These are phyloP conservation scores for Argyresthia goedartella DNA, from an alignment of 2,888 invertebrate genomes.

Conservation along the genomic window DNA sequence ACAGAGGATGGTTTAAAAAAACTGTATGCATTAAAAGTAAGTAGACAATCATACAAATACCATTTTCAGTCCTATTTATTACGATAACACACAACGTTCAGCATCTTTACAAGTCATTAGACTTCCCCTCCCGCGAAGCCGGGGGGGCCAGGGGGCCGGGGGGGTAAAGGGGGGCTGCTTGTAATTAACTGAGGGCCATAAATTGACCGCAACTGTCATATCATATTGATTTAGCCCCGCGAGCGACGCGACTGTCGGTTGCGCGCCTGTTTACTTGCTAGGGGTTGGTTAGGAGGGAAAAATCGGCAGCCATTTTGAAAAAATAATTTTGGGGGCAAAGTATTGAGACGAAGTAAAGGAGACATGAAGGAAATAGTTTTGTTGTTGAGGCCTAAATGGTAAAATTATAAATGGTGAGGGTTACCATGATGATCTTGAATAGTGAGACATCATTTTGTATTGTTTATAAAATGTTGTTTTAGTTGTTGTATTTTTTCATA, in stretches of 20 bases:
- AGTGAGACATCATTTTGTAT: no score
- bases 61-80: no score
- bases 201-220: constrained; percentile 72
- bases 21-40: no score
- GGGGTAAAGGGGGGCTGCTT: constrained; percentile 40
- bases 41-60: no score
- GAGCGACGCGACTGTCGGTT: constrained; percentile 13
- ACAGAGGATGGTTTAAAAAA: no score
- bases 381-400: no score
- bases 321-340: not conserved
- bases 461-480: no score
- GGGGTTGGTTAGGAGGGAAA: not conserved
- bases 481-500: no score
- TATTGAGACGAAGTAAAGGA: not conserved
- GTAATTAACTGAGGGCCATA: constrained; percentile 70
- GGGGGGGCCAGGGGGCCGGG: constrained; percentile 16
- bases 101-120: constrained; percentile 67
- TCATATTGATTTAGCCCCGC: constrained; percentile 70
- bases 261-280: constrained; percentile 4
- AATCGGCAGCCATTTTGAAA: constrained; percentile 3
- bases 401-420: no score
- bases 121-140: constrained; percentile 23
- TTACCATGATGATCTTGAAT: no score
- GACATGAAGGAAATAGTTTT: no score
- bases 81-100: constrained; percentile 7